Evolutionary conservation across 2,113 vertebrate genomes (phyloP).

Genomic region (Tupaia chinensis): DNA sequence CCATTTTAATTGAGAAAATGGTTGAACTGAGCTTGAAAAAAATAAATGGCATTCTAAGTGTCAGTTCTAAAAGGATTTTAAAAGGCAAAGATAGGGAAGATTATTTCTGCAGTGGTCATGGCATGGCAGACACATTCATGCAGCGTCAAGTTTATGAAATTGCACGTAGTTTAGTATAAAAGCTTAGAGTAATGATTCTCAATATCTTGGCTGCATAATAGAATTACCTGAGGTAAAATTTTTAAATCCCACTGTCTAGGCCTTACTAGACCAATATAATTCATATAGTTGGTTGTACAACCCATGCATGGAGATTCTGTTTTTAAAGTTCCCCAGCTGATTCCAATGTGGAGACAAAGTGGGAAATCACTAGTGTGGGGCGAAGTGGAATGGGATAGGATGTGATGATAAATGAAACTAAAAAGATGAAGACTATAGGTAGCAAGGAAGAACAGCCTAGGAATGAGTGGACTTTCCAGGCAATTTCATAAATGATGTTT

Average conservation of each 20-base stretch:
- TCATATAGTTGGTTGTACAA: neutral
- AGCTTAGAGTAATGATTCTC: neutral
- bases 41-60: constrained; percentile 8
- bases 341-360: neutral
- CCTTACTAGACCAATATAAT: constrained; percentile 23
- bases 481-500: neutral
- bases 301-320: neutral
- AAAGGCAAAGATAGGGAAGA: neutral
- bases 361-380: neutral
- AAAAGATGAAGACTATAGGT: neutral
- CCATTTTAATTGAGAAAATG: neutral
- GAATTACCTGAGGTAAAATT: neutral
- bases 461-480: neutral
- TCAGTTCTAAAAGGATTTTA: neutral
- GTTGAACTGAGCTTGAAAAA: neutral
- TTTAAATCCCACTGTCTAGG: neutral
- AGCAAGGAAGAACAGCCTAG: neutral
- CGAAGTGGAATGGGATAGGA: neutral
- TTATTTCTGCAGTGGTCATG: neutral
- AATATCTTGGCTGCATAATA: neutral
- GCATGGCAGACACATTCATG: neutral
- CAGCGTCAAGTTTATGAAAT: neutral
- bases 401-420: neutral
- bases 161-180: neutral
- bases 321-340: neutral